Percentiles rank a stretch among this genome's conserved stretches.
Conservation (phyloP, 92 coral and sea anemone genomes). For the Palythoa caribaeorum region DNA sequence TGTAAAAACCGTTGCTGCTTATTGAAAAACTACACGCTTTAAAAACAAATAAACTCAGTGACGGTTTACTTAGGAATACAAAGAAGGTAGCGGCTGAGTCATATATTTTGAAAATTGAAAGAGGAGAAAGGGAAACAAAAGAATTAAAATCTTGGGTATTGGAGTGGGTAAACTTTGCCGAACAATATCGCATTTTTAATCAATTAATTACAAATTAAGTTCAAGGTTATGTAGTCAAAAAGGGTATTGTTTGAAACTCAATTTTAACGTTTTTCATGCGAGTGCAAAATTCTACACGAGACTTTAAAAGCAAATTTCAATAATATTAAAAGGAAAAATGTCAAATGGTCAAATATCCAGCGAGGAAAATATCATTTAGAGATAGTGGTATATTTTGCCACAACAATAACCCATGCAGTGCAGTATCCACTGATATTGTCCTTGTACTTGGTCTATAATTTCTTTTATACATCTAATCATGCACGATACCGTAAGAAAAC, state of each 20-base stretch:
- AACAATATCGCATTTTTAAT: background rate
- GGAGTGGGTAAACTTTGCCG: constrained; percentile 3
- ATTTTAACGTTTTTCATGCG: background rate
- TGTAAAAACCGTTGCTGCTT: background rate
- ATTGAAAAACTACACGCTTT: constrained; percentile 16
- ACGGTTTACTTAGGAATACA: background rate
- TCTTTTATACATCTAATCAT: background rate
- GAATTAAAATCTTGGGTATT: background rate
- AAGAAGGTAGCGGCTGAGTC: background rate
- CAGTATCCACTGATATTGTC: constrained; percentile 19
- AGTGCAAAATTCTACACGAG: background rate
- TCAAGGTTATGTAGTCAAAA: background rate
- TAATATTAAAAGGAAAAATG: background rate
- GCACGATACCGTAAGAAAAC: background rate
- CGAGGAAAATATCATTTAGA: background rate
- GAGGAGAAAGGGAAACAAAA: background rate
- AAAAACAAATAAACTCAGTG: constrained; percentile 3
- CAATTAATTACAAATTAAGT: background rate
- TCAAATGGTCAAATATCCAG: background rate
- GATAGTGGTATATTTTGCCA: background rate
- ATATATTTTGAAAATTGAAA: background rate
- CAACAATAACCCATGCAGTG: background rate
- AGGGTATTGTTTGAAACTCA: background rate
- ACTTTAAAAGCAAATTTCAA: background rate
- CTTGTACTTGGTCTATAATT: background rate